Evolutionary conservation across 2,113 vertebrate species (phyloP), one percentile per base, ranked within the genome.

Genomic region (Eidolon helvum): DNA sequence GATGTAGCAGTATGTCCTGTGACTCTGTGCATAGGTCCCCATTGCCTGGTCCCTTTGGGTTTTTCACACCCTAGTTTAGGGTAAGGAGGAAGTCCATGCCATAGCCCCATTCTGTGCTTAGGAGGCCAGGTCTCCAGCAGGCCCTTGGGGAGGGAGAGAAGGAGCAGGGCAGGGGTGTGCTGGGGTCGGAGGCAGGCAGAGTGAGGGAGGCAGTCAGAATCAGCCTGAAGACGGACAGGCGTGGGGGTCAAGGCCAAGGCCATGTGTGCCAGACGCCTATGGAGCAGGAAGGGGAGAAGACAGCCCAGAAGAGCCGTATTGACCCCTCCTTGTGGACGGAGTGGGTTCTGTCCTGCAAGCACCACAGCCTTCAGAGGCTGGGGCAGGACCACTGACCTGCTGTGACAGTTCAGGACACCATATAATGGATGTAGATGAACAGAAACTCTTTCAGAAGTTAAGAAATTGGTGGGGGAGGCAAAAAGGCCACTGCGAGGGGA

Each of bases 131-230:
- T 30, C 69, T 79, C 50, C 10, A 24, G 61, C 50, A 30, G 55
- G 43, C 38, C 48, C 69, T 14, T n/a, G 28, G 30, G 15, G 10
- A 43, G 4, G 30, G 45, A 21, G 24, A 16, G 14, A 11, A 14
- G 53, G 63, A 35, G 5, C 15, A 5, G 40, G 4, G 1, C 11
- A 7, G 9, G 10, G 4, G 8, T 1, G 14, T 55, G 40, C 35
- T 72, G 57, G 30, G 45, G 14, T 45, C 80, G 63, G 43, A 38
- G 82, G 26, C 48, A 24, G 8, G 18, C 75, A 15, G 43, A 24
- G 33, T 35, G n/a, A 11, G 38, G 8, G 19, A 10, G 19, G 26
- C 3, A 45, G 45, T 4, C 57, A 55, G 89, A 89, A 26, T 6
- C 45, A 68, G 69, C 7, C 63, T 35, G 33, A 28, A 21, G 38